A percentile compares a stretch with the other conserved stretches of the same genome.
Conservation (phyloP, 2,888 invertebrate species). For the Diachrysia chrysitis region DNA sequence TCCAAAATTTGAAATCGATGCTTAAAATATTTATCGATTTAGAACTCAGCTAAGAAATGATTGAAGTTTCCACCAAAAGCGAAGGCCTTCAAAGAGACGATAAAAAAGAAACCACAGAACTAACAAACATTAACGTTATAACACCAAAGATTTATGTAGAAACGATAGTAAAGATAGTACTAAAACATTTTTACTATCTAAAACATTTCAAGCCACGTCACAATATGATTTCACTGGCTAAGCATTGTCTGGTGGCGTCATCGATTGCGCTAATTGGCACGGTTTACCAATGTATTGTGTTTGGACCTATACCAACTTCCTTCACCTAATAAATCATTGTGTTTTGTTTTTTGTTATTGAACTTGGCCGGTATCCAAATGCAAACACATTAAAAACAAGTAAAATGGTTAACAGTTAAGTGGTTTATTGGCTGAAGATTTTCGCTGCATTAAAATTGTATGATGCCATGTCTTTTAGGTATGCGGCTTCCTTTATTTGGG, state of each 20-base stretch:
- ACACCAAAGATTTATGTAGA: not conserved
- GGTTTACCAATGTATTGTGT: constrained; percentile 36
- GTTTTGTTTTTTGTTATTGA: constrained; percentile 50
- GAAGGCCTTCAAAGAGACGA: constrained; percentile 2
- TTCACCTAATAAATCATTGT: constrained; percentile 56
- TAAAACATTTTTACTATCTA: constrained; percentile 15
- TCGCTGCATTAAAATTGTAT: not conserved
- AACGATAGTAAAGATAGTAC: constrained; percentile 3
- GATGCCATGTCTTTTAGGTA: not conserved
- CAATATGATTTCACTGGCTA: constrained; percentile 25
- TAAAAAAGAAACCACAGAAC: constrained; percentile 3
- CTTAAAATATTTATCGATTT: not conserved
- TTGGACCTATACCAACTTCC: constrained; percentile 61
- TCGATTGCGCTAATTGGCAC: constrained; percentile 54
- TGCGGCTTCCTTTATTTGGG: not conserved
- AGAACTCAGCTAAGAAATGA: not conserved
- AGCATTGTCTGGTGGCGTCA: constrained; percentile 35
- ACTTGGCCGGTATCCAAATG: constrained; percentile 53
- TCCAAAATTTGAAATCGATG: not conserved
- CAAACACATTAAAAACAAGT: constrained; percentile 40
- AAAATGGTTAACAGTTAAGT: constrained; percentile 18
- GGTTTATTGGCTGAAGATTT: constrained; percentile 21
- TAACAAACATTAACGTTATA: constrained; percentile 3
- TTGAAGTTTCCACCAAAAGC: not conserved
- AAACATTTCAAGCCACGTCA: constrained; percentile 29